These are phyloP conservation scores for Petrolisthes cinctipes DNA, from an alignment of 2,888 invertebrate species.

Conservation along the genomic window DNA sequence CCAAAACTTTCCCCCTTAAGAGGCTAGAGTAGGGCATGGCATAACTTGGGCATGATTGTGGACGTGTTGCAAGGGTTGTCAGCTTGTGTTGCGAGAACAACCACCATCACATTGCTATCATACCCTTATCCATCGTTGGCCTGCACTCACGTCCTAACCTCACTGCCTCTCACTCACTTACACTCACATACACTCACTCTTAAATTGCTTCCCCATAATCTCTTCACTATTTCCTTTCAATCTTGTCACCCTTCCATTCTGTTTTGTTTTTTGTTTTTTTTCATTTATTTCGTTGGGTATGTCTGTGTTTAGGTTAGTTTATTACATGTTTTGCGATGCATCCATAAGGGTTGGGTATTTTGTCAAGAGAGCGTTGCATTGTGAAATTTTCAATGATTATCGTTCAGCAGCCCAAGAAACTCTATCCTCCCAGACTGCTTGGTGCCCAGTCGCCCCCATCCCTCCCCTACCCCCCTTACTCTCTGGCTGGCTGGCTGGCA, in stretches of 20 bases:
- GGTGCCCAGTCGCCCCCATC: constrained; percentile 35
- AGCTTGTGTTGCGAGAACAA: constrained; percentile 41
- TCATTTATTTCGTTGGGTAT: not conserved
- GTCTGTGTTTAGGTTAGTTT: not conserved
- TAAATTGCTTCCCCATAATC: not conserved
- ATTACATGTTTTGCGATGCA: not conserved
- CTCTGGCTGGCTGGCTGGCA: no score
- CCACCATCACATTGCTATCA: constrained; percentile 29
- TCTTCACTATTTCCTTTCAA: not conserved
- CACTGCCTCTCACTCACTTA: not conserved
- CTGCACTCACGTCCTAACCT: not conserved
- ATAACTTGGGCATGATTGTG: not conserved
- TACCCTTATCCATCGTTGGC: constrained; percentile 26
- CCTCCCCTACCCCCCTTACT: not conserved
- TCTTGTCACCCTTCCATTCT: not conserved
- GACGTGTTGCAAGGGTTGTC: constrained; percentile 29
- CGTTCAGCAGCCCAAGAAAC: constrained; percentile 51
- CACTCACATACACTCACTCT: not conserved
- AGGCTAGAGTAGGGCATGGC: not conserved
- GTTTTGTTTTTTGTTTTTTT: no score
- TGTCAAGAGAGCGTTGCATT: constrained; percentile 26
- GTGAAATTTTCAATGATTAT: constrained; percentile 28
- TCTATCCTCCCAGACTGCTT: constrained; percentile 57
- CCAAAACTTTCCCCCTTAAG: no score
- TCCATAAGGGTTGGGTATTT: not conserved